A percentile compares a stretch with the other conserved stretches of the same genome.
These are phyloP conservation scores for Nymphalis polychloros DNA, from an alignment of 2,888 invertebrate genomes.

Conservation along the genomic window DNA sequence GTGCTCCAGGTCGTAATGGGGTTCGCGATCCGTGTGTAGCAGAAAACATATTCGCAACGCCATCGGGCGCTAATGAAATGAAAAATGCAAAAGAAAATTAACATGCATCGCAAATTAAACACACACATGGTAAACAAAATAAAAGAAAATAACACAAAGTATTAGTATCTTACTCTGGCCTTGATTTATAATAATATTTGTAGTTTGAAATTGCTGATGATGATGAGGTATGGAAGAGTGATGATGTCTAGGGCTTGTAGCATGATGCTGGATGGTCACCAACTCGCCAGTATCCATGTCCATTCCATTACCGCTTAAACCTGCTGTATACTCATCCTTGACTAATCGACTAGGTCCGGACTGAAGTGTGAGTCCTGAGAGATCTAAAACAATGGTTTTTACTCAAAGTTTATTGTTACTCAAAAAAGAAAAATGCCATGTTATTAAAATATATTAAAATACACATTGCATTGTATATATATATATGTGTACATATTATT, in stretches of 20 bases:
- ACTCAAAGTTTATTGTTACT: slow-evolving; percentile 10
- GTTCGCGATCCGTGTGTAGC: slow-evolving; percentile 67
- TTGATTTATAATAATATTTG: slow-evolving; percentile 76
- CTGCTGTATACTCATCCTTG: slow-evolving; percentile 95
- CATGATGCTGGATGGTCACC: slow-evolving; percentile 78
- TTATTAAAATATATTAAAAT: too few species aligned
- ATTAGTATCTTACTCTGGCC: slow-evolving; percentile 65
- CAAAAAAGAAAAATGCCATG: background rate
- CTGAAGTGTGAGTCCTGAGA: slow-evolving; percentile 95
- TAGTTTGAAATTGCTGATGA: slow-evolving; percentile 72
- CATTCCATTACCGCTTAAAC: slow-evolving; percentile 83
- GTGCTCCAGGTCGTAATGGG: slow-evolving; percentile 62
- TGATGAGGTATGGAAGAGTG: slow-evolving; percentile 72
- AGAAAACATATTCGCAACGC: slow-evolving; percentile 77
- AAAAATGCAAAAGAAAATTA: slow-evolving; percentile 68
- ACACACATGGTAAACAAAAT: slow-evolving; percentile 43
- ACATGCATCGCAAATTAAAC: slow-evolving; percentile 59
- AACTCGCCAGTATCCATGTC: slow-evolving; percentile 78
- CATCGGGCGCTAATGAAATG: slow-evolving; percentile 70
- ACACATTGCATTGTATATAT: too few species aligned
- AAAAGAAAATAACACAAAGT: slow-evolving; percentile 31
- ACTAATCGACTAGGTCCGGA: slow-evolving; percentile 91
- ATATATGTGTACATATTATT: too few species aligned
- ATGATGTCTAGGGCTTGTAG: slow-evolving; percentile 74
- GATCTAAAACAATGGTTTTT: slow-evolving; percentile 82